Percentiles rank a stretch among this genome's conserved stretches.
phyloP scores from a whole-genome alignment of 2,113 vertebrate genomes.

The Aix galericulata region DNA sequence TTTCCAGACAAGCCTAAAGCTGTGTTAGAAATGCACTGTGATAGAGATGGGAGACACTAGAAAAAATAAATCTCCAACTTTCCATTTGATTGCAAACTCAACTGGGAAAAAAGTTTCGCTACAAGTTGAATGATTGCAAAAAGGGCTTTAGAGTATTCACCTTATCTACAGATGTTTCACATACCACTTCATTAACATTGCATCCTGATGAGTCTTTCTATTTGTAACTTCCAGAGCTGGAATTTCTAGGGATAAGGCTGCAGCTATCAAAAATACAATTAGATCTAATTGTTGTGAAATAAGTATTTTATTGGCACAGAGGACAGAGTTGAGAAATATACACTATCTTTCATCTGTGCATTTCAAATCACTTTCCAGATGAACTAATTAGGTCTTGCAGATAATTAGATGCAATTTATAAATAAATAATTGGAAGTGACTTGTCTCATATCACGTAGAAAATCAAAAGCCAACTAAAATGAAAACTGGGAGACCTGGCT shows the following conservation, averaged over 20 bases:
- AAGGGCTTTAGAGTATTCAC: background rate
- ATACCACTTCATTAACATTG: conserved; percentile 13
- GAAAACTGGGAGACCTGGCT: background rate
- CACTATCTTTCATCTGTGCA: conserved; percentile 16
- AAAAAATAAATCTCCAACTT: background rate
- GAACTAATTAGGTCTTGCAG: conserved; percentile 45
- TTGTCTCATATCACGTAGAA: background rate
- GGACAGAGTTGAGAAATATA: conserved; percentile 37
- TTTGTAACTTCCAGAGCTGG: conserved; percentile 26
- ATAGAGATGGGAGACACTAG: background rate
- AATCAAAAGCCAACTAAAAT: conserved; percentile 20
- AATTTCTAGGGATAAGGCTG: conserved; percentile 41
- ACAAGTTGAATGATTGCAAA: background rate
- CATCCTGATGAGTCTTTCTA: background rate
- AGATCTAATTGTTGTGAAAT: conserved; percentile 55
- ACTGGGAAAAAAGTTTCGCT: background rate
- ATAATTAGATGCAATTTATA: conserved; percentile 38
- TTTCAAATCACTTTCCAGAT: conserved; percentile 49
- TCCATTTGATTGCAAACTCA: background rate
- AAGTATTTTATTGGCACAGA: conserved; percentile 39
- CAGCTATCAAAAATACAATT: conserved; percentile 50
- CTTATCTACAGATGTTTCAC: conserved; percentile 13
- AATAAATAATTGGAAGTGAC: conserved; percentile 37
- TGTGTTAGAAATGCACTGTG: background rate
- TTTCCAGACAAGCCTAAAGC: background rate